Percentiles rank a stretch among this genome's conserved stretches.
These are phyloP conservation scores for Melanaphis sacchari DNA, from an alignment of 1,140 invertebrate species.

Conservation along the genomic window DNA sequence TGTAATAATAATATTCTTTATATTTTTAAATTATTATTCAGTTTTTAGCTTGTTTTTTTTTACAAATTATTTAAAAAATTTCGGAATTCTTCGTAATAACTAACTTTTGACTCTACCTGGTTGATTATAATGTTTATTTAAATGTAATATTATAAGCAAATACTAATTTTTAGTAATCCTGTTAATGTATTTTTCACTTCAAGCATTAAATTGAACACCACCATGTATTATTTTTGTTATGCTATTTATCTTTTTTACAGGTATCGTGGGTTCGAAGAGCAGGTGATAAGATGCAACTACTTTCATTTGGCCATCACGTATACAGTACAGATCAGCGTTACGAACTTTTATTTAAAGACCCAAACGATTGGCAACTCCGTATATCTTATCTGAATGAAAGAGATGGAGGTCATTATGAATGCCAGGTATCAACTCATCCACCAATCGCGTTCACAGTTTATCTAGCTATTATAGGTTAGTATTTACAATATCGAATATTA, in stretches of 20 bases:
- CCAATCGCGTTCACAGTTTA: conserved; percentile 20
- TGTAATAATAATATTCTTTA: too few species aligned
- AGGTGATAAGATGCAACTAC: conserved; percentile 75
- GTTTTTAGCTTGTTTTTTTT: too few species aligned
- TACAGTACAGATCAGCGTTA: conserved; percentile 74
- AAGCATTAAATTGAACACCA: neutral
- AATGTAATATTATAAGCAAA: neutral
- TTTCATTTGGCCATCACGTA: conserved; percentile 79
- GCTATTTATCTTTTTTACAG: conserved; percentile 63
- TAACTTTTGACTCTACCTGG: neutral
- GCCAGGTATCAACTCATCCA: conserved; percentile 74
- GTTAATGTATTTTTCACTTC: neutral
- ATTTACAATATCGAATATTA: neutral
- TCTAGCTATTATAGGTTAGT: conserved; percentile 81
- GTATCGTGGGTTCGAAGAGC: conserved; percentile 80
- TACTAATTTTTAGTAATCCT: neutral
- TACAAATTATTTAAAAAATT: too few species aligned
- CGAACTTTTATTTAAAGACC: conserved; percentile 58
- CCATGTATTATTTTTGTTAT: neutral
- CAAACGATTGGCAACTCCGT: conserved; percentile 81
- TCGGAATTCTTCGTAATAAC: too few species aligned
- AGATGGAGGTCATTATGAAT: conserved; percentile 85
- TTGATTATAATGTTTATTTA: neutral
- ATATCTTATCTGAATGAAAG: conserved; percentile 81
- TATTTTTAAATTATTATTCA: too few species aligned